Percentiles rank a stretch among this genome's conserved stretches.
phyloP scores from a whole-genome alignment of 2,797 vertebrate species.

The Distichodus sexfasciatus region DNA sequence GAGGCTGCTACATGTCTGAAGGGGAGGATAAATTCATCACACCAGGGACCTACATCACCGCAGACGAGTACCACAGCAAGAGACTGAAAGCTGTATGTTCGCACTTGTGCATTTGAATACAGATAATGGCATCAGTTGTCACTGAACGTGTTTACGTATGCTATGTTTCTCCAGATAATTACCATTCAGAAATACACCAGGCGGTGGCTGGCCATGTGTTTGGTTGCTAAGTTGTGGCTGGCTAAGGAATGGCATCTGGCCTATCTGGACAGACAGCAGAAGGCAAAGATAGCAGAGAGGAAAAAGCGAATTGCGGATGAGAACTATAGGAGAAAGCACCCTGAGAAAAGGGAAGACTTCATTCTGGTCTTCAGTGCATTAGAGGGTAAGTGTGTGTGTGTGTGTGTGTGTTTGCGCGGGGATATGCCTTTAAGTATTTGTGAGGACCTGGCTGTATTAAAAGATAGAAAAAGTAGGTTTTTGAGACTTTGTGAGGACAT shows the following conservation, averaged over 20 bases:
- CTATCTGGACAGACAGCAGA: slow-evolving; percentile 74
- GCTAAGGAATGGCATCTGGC: slow-evolving; percentile 64
- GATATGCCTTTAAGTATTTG: not conserved
- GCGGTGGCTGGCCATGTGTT: slow-evolving; percentile 75
- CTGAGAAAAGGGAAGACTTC: slow-evolving; percentile 84
- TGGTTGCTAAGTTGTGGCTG: slow-evolving; percentile 68
- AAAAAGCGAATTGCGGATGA: slow-evolving; percentile 73
- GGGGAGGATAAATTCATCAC: slow-evolving; percentile 77
- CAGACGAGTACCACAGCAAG: slow-evolving; percentile 72
- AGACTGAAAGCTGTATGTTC: slow-evolving; percentile 82
- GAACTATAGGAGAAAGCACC: slow-evolving; percentile 76
- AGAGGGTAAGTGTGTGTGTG: slow-evolving; percentile 73
- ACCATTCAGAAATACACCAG: slow-evolving; percentile 79
- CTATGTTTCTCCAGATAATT: slow-evolving; percentile 74
- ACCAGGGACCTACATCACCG: slow-evolving; percentile 80
- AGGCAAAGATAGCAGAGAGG: slow-evolving; percentile 70
- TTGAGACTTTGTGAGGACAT: slow-evolving; percentile 16
- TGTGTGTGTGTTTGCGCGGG: not conserved
- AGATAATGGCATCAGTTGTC: not conserved
- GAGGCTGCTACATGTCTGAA: slow-evolving; percentile 84
- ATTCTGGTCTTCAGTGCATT: slow-evolving; percentile 84
- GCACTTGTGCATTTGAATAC: not conserved
- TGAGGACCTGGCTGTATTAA: not conserved
- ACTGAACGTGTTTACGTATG: not conserved
- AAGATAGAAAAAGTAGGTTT: not conserved